These are phyloP conservation scores for Pedetes capensis DNA, from an alignment of 2,113 vertebrate genomes.

Conservation along the genomic window DNA sequence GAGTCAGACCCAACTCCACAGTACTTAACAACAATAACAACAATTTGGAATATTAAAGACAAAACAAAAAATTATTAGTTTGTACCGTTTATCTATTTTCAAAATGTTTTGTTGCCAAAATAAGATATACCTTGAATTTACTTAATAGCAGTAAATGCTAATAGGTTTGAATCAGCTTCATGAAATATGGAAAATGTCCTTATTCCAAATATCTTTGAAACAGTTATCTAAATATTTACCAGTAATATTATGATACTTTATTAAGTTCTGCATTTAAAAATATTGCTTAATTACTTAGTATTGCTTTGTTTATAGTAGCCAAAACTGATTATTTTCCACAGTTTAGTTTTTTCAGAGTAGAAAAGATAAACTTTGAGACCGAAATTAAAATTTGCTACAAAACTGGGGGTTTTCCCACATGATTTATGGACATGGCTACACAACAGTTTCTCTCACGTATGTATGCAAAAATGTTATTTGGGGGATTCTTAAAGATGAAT, in stretches of 20 bases:
- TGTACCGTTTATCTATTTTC: constrained; percentile 1
- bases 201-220: constrained; percentile 21
- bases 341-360: background rate
- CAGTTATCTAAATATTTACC: background rate
- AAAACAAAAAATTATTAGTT: background rate
- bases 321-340: background rate
- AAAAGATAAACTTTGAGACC: background rate
- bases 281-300: background rate
- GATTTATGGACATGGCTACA: background rate
- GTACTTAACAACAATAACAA: too few species aligned
- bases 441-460: background rate
- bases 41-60: background rate
- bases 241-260: background rate
- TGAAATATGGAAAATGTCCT: background rate
- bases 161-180: background rate
- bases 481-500: background rate
- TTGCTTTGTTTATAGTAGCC: background rate
- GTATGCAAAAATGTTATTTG: background rate
- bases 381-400: too few species aligned
- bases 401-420: background rate
- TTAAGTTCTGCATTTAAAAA: background rate
- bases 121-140: background rate
- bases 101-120: background rate
- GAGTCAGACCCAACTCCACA: too few species aligned
- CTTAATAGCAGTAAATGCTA: background rate